Conservation (phyloP, 2,888 invertebrate genomes). For the Pseudococcus longispinus region DNA sequence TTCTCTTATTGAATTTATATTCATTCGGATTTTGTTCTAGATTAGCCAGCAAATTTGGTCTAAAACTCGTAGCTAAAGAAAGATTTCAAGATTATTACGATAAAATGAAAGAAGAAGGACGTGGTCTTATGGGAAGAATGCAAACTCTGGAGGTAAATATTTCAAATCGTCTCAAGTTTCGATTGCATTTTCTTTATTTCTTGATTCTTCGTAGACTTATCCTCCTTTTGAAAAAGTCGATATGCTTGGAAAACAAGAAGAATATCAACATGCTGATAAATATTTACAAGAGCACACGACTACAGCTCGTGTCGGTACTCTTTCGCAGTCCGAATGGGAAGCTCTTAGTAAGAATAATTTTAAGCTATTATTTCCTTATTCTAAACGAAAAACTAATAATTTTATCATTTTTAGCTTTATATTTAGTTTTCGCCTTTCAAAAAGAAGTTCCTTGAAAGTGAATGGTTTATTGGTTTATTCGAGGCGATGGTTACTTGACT, state of each 20-base stretch:
- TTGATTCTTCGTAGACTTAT: conserved; percentile 67
- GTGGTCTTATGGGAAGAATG: conserved; percentile 76
- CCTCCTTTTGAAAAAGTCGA: conserved; percentile 69
- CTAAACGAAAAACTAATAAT: conserved; percentile 49
- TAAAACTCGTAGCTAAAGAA: conserved; percentile 64
- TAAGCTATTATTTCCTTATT: conserved; percentile 37
- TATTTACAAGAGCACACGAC: conserved; percentile 65
- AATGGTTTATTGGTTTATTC: neutral
- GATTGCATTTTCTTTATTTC: conserved; percentile 23
- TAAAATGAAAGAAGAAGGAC: conserved; percentile 67
- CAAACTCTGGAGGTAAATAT: conserved; percentile 72
- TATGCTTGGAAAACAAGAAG: conserved; percentile 68
- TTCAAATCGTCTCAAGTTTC: neutral
- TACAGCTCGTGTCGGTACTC: conserved; percentile 74
- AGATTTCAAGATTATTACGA: conserved; percentile 82
- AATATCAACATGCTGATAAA: conserved; percentile 77
- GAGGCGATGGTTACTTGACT: neutral
- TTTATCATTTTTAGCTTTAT: conserved; percentile 72
- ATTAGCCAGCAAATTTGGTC: conserved; percentile 65
- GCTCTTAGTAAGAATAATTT: conserved; percentile 75
- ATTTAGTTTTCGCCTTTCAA: conserved; percentile 83
- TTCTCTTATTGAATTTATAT: neutral
- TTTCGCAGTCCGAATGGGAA: conserved; percentile 92
- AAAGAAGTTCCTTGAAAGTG: conserved; percentile 64
- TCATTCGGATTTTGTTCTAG: conserved; percentile 61